Base-by-base conservation (phyloP, 2,888 invertebrate genomes). In the Caenorhabditis sp. region DNA sequence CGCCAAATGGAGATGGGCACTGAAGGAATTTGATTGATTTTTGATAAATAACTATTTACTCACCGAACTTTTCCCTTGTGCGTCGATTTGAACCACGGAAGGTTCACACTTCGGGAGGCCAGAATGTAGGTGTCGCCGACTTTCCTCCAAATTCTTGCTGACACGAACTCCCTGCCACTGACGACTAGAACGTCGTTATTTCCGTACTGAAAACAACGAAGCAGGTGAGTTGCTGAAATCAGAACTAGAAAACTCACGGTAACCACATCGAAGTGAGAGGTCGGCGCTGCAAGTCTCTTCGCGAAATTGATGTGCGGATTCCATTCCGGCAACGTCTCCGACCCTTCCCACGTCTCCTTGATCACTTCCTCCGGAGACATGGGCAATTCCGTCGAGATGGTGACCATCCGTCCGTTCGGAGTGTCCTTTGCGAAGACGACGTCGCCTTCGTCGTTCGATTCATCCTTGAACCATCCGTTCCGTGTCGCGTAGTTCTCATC, bases 261-360 rank as follows among this genome's bases (percentile, higher is more conserved):
- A 11, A 85, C 80, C 48, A 86, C 66, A 66, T 86, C 84, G 17
- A 81, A 80, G 48, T 86, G 68, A 1, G 82, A 79, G 1, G 85
- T 84, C 26, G 85, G 82, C n/a, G 58, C 68, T 6, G 77, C 81
- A 56, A 86, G 72, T 11, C 70, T 63, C 9, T 68, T 45, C 2
- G 84, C 84, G 58, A 83, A 86, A 17, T 84, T 85, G 70, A 86
- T 84, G 63, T 86, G 83, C 45, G 79, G 72, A 61, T 86, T 86
- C 86, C 86, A 86, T 56, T 83, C 61, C 11, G 86, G 80, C 32
- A 86, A 65, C 8, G 70, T 65, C 32, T 70, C 74, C 66, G 78
- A 79, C 53, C 77, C 79, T 0, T 78, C 53, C 83, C 83, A 83
- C 35, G 83, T 77, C 50, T 83, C 81, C 27, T 61, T 58, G 65